phyloP scores from a whole-genome alignment of 2,113 vertebrate genomes.

The Thermophis baileyi region DNA sequence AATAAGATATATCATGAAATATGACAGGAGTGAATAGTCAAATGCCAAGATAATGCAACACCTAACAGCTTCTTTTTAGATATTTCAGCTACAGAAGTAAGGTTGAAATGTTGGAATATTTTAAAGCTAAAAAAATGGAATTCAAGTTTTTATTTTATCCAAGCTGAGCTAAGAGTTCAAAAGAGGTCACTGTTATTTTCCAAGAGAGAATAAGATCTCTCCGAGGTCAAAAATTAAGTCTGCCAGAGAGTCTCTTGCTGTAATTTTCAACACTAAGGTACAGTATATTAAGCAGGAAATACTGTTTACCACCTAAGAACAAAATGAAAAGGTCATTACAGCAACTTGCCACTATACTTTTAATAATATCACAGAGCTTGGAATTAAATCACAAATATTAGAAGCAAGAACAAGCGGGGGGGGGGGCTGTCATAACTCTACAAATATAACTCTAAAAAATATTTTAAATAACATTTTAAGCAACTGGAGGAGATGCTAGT shows the following conservation, averaged over 20 bases:
- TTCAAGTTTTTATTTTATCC: conserved; percentile 49
- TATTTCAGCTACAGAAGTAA: conserved; percentile 50
- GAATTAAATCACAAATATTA: conserved; percentile 9
- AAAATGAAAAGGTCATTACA: conserved; percentile 8
- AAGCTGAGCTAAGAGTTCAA: conserved; percentile 48
- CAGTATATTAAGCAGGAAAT: conserved; percentile 27
- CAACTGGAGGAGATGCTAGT: not conserved
- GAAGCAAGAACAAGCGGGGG: not conserved
- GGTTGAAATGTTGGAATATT: conserved; percentile 52
- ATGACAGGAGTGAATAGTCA: conserved; percentile 40
- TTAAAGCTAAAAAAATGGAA: conserved; percentile 44
- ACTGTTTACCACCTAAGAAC: conserved; percentile 14
- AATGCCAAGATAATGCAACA: conserved; percentile 32
- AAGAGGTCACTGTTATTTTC: conserved; percentile 45
- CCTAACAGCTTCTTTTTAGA: conserved; percentile 54
- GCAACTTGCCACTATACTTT: not conserved
- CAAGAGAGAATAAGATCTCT: conserved; percentile 49
- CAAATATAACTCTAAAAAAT: not conserved
- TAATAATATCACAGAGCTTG: conserved; percentile 24
- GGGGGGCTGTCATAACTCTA: not conserved
- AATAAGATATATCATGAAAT: conserved; percentile 37
- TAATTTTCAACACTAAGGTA: conserved; percentile 42
- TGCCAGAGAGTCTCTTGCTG: conserved; percentile 41
- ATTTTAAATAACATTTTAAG: not conserved
- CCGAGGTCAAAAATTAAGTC: conserved; percentile 52